Base-by-base conservation (phyloP, 2,113 vertebrate species). In the Mustela lutreola region DNA sequence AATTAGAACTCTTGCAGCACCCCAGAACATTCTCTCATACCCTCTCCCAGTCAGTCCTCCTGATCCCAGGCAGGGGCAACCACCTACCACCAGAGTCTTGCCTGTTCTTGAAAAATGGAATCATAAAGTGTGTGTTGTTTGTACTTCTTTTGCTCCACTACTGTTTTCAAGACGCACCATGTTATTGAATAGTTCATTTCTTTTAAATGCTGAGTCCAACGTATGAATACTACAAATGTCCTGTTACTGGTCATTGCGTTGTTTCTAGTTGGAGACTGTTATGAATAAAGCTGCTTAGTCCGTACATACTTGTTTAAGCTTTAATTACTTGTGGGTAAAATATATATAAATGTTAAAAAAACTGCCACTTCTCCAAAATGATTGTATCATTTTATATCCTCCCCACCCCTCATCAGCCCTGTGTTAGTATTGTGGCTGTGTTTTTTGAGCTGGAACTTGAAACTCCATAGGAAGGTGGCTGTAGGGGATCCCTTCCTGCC, bases 311-410 rank as follows among this genome's bases (percentile, higher is more conserved):
- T 56, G 53, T 56, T 56, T 56, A 56, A 94, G 67, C 14, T 89
- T 93, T 79, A 45, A 73, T 73, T 92, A 45, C 15, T 89, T 56
- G 89, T 8, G 1, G 1, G 19, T 45, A 84, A 62, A 91, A 91
- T 89, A 94, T 53, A 83, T 73, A 83, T 45, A 75, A 63, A 86
- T 79, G 60, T 75, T 56, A 90, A 58, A 53, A 93, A 93, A 84
- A 53, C 56, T 36, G 26, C 7, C 0, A 12, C 1, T 82, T 83
- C 67, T 87, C 26, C 45, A 42, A 86, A 93, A 53, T 58, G 19
- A 36, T 45, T 86, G 11, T 22, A 26, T 1, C 5, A 45, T 87
- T 76, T 81, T 80, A 63, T 31, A 86, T 9, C 58, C 9, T 9
- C 12, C 24, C 11, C 12, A 3, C 14, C 42, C 24, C 15, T 48